Evolutionary conservation across 2,797 vertebrate genomes (phyloP), one percentile per base, ranked within the genome.

Genomic region (Anableps anableps): DNA sequence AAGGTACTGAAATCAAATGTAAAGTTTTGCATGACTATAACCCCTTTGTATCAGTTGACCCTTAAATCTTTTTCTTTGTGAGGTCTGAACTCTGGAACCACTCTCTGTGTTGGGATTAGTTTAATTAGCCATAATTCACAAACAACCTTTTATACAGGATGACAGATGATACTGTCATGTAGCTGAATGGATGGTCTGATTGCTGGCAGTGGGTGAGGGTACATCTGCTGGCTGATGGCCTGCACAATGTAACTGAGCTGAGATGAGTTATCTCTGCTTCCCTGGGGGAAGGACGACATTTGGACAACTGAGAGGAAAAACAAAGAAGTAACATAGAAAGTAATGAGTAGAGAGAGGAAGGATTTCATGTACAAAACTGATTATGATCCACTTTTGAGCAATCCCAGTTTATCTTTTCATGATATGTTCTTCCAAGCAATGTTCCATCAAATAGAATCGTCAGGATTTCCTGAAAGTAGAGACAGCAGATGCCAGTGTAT

Each of bases 101-200:
- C 78, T 79, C 80, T 86, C 75, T 71, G 70, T 90, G 90, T 91
- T 91, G 90, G 89, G 92, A 93, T 94, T 93, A 88, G 91, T 88
- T 92, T 90, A 94, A 95, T 94, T 93, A 90, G 74, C 91, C 86
- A 86, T 91, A 91, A 92, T 89, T 94, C 85, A 91, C 91, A 93
- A 91, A 93, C 92, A 89, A 26, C 85, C 81, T 87, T 94, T 94
- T 82, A 90, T 83, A 83, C 81, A 75, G 85, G 85, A 87, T 90
- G 92, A 94, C 92, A 89, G 94, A 94, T 91, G 92, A 94, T 90
- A 92, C 88, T 80, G 88, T 87, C 90, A 86, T 91, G 92, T 90
- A 88, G 87, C 86, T 75, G 79, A 92, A 90, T 89, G 87, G 88
- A 91, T 84, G 79, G 88, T 73, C 81, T 72, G 86, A 77, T 90